Conservation (phyloP, 1,140 invertebrate species). For the Drosophila watanabei region DNA sequence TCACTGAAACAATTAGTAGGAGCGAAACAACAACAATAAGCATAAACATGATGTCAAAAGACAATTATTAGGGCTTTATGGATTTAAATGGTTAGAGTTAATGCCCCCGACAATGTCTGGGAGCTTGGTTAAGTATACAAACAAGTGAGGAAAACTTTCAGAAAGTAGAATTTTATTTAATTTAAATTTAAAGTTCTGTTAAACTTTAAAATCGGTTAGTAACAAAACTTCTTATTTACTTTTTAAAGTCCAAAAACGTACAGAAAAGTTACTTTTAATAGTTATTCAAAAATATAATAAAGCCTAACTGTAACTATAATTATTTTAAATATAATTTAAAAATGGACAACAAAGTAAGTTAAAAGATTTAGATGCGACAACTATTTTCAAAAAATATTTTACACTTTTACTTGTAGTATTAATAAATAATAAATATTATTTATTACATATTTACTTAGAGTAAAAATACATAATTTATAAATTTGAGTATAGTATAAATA, state of each 20-base stretch:
- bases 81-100: slow-evolving; percentile 41
- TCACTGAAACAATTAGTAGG: slow-evolving; percentile 73
- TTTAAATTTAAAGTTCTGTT: background rate
- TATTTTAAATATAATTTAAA: background rate
- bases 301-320: background rate
- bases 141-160: too few relatives aligned
- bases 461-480: too few relatives aligned
- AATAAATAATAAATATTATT: too few relatives aligned
- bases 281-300: background rate
- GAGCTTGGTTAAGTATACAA: background rate
- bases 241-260: background rate
- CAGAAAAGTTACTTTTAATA: background rate
- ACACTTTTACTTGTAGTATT: too few relatives aligned
- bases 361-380: background rate
- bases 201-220: background rate
- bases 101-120: background rate
- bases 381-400: background rate
- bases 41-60: slow-evolving; percentile 76
- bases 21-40: slow-evolving; percentile 64
- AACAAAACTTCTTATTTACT: background rate
- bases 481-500: too few relatives aligned
- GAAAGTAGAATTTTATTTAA: too few relatives aligned
- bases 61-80: slow-evolving; percentile 79
- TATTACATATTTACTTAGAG: too few relatives aligned
- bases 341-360: background rate